These are phyloP conservation scores for Turritopsis dohrnii DNA, from an alignment of 30 jellyfish, hydroid and myxozoan genomes.

Conservation along the genomic window DNA sequence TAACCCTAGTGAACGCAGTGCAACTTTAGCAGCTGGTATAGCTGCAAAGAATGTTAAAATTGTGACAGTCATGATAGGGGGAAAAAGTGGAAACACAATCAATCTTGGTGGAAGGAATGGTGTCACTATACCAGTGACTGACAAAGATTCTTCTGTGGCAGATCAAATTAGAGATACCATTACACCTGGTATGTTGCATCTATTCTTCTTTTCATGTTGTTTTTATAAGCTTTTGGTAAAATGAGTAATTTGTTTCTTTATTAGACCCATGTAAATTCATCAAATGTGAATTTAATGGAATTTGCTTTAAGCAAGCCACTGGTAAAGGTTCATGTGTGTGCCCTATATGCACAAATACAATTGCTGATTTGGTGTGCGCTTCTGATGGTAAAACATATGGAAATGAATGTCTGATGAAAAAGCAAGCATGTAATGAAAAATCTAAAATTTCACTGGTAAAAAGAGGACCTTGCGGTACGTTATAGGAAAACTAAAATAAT, in stretches of 20 bases:
- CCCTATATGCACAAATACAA: constrained; percentile 10
- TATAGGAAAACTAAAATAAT: background rate
- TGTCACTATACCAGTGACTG: background rate
- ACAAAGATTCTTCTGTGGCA: background rate
- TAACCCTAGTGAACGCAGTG: background rate
- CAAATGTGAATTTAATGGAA: constrained; percentile 4
- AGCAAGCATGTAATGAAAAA: constrained; percentile 3
- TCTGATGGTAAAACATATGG: constrained; percentile 17
- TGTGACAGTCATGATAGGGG: background rate
- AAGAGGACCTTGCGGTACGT: constrained; percentile 1
- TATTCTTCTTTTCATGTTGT: background rate
- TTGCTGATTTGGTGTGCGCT: background rate
- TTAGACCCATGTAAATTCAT: background rate
- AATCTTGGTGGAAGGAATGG: constrained; percentile 2
- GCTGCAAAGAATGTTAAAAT: background rate
- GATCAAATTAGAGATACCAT: constrained; percentile 1
- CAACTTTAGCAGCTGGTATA: background rate
- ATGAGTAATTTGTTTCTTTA: background rate
- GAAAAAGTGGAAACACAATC: background rate
- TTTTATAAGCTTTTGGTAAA: background rate
- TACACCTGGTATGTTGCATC: background rate
- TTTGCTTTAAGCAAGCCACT: background rate
- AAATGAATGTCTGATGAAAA: constrained; percentile 10
- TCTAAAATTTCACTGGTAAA: background rate
- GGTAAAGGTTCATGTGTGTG: background rate